Conservation (phyloP, 2,888 invertebrate genomes). For the Agrochola litura region DNA sequence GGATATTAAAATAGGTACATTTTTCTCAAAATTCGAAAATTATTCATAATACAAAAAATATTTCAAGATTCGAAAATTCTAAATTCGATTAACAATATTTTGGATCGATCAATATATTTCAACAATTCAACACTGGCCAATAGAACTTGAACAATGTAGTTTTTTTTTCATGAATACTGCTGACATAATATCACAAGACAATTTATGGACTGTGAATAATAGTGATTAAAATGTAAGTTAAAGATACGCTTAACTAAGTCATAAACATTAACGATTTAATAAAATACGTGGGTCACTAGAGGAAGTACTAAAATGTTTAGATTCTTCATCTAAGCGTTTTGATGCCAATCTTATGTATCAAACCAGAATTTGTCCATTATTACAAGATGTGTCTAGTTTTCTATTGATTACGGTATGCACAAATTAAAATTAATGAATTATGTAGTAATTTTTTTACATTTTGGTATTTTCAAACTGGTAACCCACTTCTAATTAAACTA, state of each 20-base stretch:
- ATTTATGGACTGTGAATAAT: constrained; percentile 63
- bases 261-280: constrained; percentile 47
- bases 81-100: background rate
- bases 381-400: background rate
- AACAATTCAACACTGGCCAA: background rate
- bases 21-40: background rate
- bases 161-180: background rate
- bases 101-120: background rate
- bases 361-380: background rate
- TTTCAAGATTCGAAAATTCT: background rate
- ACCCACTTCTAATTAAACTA: constrained; percentile 32
- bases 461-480: constrained; percentile 18
- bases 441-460: background rate
- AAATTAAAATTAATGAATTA: background rate
- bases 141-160: background rate
- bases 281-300: constrained; percentile 31
- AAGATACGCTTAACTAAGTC: constrained; percentile 65
- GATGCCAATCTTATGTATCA: background rate
- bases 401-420: background rate
- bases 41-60: too few species aligned
- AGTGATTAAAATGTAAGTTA: constrained; percentile 52
- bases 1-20: background rate
- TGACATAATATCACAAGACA: constrained; percentile 51
- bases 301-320: constrained; percentile 18
- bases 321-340: background rate